Base-by-base conservation (phyloP, 2,797 vertebrate species). In the Coregonus suidteri region DNA sequence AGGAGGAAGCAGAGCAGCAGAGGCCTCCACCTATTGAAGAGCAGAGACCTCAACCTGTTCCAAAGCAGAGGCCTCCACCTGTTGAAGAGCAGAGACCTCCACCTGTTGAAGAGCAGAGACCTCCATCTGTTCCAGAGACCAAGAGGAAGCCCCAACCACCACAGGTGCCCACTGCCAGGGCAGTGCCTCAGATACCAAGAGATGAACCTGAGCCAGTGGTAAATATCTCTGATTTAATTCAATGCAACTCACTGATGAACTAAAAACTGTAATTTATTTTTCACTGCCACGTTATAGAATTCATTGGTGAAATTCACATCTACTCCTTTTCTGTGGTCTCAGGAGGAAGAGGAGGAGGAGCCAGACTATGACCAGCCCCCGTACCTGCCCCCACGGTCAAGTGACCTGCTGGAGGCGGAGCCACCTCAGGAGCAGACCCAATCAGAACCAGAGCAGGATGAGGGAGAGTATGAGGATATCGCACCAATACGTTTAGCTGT, bases 321-420 rank as follows among this genome's bases (percentile, higher is more conserved):
- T 25, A 13, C 15, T 54, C 25, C 4, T 18, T 73, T 1, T 34
- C 30, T 73, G 13, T 56, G 52, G 71, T 59, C 11, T 47, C 74
- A 77, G 75, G 70, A 88, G 2, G 41, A 47, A 47, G 41, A 47
- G 9, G 88, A 88, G 9, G 88, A 88, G 4, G 88, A 92, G 5
- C 68, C 90, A 3, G 73, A 87, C 6, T 94, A 95, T 3, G 96
- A 96, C 0, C 79, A 86, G 16, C 92, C 95, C 0, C 97, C 96
- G 0, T 84, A 71, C 2, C 82, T 97, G 78, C 97, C 97, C 31
- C 93, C 94, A 0, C 94, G 93, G 78, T 51, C 84, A 0, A 81
- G 78, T 0, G 91, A 94, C 20, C 75, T 82, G 77, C 47, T 78
- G 0, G 88, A 89, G 1, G 25, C 0, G 0, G 81, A 83, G 0